A percentile compares a stretch with the other conserved stretches of the same genome.
Conservation (phyloP, 2,797 vertebrate species). For the Zenarchopterus dispar region DNA sequence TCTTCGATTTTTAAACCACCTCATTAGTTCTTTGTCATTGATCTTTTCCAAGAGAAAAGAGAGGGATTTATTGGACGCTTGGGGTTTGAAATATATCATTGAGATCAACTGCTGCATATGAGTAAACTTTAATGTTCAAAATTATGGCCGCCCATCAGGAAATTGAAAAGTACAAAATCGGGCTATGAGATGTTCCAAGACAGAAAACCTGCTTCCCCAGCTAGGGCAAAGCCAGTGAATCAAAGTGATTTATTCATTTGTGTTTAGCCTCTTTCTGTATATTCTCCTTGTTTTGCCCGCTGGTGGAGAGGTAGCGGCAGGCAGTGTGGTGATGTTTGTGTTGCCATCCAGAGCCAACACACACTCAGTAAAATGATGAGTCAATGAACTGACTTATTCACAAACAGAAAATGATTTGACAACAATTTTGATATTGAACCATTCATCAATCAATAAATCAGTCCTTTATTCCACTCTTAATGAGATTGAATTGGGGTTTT, state of each 20-base stretch:
- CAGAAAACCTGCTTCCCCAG: conserved; percentile 39
- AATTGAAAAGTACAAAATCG: conserved; percentile 46
- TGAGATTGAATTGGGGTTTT: not conserved
- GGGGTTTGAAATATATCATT: conserved; percentile 50
- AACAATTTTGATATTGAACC: not conserved
- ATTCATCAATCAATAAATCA: conserved; percentile 6
- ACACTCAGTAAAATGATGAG: conserved; percentile 12
- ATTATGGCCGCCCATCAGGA: conserved; percentile 48
- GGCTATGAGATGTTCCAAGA: conserved; percentile 27
- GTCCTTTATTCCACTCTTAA: conserved; percentile 2
- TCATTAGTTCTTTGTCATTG: conserved; percentile 62
- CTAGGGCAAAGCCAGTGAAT: conserved; percentile 41
- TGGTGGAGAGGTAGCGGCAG: conserved; percentile 14
- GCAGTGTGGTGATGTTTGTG: conserved; percentile 12
- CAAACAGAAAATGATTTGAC: not conserved
- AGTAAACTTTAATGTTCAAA: conserved; percentile 59
- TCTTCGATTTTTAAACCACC: conserved; percentile 54
- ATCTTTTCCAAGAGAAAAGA: conserved; percentile 49
- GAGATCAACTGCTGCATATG: conserved; percentile 40
- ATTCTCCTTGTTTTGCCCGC: conserved; percentile 23
- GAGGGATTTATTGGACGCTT: conserved; percentile 49
- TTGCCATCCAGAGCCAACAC: conserved; percentile 8
- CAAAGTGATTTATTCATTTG: conserved; percentile 51
- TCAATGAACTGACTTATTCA: conserved; percentile 9
- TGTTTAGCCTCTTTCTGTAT: conserved; percentile 42